phyloP scores from a whole-genome alignment of 37 sponge, comb jelly and placozoan species.

The Lycopodina hypogea region DNA sequence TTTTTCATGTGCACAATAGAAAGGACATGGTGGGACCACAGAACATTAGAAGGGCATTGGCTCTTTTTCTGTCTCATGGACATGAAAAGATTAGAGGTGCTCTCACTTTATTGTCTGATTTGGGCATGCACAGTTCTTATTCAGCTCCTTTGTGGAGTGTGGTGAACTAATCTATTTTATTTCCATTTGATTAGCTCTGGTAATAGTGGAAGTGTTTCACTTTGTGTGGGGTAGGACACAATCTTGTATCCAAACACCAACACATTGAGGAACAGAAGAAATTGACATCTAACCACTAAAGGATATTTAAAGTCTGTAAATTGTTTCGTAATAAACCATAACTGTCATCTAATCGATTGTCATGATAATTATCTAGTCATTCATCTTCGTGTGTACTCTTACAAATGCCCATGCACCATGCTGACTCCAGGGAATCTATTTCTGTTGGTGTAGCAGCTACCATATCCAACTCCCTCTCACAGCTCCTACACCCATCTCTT shows the following conservation, averaged over 20 bases:
- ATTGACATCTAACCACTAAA: too few relatives aligned
- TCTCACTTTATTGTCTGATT: neutral
- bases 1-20: too few relatives aligned
- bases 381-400: too few relatives aligned
- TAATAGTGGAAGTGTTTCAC: neutral
- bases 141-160: neutral
- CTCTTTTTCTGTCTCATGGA: neutral
- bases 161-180: neutral
- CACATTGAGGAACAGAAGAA: too few relatives aligned
- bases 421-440: too few relatives aligned
- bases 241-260: too few relatives aligned
- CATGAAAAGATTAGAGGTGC: too few relatives aligned
- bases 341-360: too few relatives aligned
- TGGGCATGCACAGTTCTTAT: neutral
- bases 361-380: too few relatives aligned
- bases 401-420: neutral
- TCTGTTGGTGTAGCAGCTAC: neutral
- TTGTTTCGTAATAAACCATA: too few relatives aligned
- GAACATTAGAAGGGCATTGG: neutral
- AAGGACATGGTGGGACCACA: too few relatives aligned
- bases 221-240: neutral
- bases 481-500: neutral
- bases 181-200: neutral
- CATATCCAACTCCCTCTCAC: neutral
- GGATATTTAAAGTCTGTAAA: too few relatives aligned